A percentile compares a stretch with the other conserved stretches of the same genome.
Evolutionary conservation across 2,888 invertebrate genomes (phyloP).

Genomic region (Hirtodrosophila alboralis): DNA sequence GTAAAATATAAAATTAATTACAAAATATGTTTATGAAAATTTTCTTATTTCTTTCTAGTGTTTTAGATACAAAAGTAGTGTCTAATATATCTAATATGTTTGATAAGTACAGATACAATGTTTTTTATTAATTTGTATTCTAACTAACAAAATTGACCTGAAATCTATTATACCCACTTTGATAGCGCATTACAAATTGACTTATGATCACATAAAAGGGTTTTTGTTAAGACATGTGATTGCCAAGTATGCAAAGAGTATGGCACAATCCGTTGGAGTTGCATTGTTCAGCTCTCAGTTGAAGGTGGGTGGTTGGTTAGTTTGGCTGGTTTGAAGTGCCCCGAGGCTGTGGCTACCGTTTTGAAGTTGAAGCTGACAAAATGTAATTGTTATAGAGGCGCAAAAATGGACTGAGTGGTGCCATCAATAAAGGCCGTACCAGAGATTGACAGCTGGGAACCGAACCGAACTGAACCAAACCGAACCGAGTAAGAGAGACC

Average conservation of each 20-base stretch:
- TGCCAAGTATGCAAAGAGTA: constrained; percentile 49
- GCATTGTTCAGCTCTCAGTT: constrained; percentile 50
- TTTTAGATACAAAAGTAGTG: too few relatives aligned
- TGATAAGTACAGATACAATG: too few relatives aligned
- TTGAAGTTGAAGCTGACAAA: constrained; percentile 56
- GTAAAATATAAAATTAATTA: too few relatives aligned
- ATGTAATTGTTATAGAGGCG: constrained; percentile 75
- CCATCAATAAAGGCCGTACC: constrained; percentile 60
- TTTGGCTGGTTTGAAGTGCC: constrained; percentile 38
- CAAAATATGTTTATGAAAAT: too few relatives aligned
- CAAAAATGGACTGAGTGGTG: constrained; percentile 62
- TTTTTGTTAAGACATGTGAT: constrained; percentile 55
- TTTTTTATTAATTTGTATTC: too few relatives aligned
- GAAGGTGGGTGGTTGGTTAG: constrained; percentile 59
- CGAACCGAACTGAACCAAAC: too few relatives aligned
- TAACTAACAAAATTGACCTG: neutral
- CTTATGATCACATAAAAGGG: constrained; percentile 53
- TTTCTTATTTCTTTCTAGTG: too few relatives aligned
- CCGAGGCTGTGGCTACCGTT: constrained; percentile 68
- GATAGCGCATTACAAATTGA: constrained; percentile 16
- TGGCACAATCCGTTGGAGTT: constrained; percentile 40
- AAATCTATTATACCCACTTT: neutral
- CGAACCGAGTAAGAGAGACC: constrained; percentile 7
- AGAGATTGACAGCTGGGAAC: constrained; percentile 56
- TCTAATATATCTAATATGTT: too few relatives aligned